Conservation (phyloP, 2,797 vertebrate species). For the Chaunax sp. region DNA sequence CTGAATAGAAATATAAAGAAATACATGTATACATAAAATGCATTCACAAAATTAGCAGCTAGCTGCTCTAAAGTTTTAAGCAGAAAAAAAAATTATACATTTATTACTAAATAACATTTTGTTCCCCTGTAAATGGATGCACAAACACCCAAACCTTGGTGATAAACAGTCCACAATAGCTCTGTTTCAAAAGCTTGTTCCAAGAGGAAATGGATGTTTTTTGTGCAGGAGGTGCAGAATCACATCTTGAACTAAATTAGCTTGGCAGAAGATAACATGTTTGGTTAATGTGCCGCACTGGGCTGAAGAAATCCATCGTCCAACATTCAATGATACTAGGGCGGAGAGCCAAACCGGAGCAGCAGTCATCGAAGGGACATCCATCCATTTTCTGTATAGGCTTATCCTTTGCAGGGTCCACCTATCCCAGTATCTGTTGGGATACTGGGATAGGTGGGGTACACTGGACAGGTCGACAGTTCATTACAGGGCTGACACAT, state of each 20-base stretch:
- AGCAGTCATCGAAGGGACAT: constrained; percentile 35
- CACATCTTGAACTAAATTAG: constrained; percentile 58
- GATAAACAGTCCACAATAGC: constrained; percentile 14
- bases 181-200: constrained; percentile 31
- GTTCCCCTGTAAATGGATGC: background rate
- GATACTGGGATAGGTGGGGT: no score
- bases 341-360: constrained; percentile 31
- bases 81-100: background rate
- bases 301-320: constrained; percentile 50
- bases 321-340: constrained; percentile 29
- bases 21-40: background rate
- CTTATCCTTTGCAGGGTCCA: no score
- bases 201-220: constrained; percentile 44
- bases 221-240: constrained; percentile 45
- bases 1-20: background rate
- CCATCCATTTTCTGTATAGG: no score
- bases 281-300: constrained; percentile 60
- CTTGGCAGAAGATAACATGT: constrained; percentile 56
- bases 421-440: no score
- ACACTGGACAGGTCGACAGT: no score
- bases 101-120: no score
- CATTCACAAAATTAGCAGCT: background rate
- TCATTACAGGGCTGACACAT: no score
- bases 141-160: background rate
- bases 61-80: background rate